Evolutionary conservation across 2,113 vertebrate genomes (phyloP), one percentile per base, ranked within the genome.

Genomic region (Tautogolabrus adspersus): DNA sequence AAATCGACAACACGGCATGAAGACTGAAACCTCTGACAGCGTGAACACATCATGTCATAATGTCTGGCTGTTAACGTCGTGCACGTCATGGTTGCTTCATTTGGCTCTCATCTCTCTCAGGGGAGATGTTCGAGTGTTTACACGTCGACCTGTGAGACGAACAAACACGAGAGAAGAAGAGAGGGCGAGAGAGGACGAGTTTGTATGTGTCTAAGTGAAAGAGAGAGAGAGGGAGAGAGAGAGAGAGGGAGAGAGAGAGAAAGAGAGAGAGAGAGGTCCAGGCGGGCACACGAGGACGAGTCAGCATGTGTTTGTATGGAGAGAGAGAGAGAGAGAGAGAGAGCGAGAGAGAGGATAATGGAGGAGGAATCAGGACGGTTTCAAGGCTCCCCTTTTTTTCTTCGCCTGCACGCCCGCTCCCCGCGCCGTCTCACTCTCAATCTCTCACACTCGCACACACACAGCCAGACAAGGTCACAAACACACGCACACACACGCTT

Each of bases 331-430:
- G 76, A 40, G 37, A 40, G 60, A 62, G 42, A 44, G 42, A 44
- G 42, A 44, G 42, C 1, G 72, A 37, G 61, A 51, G 77, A 73
- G 86, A 82, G 72, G 66, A 84, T 61, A 76, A 77, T 74, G 66
- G 68, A 78, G 68, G 63, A 79, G 83, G 66, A 75, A 62, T 30
- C 40, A 68, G 77, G 88, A 88, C 88, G 54, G 88, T 90, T 88
- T 90, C 85, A 90, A 90, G 88, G 81, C 40, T 72, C 86, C 88
- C 80, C 87, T 47, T 52, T 79, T 52, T 62, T 60, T 66, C 51
- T 75, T 85, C 54, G 54, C 65, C 63, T 44, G 30, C 69, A 68
- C 76, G 10, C 64, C 60, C 22, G 13, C 62, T 55, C n/a, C 54
- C 11, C 76, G 66, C 26, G 5, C 58, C 6, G 37, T 47, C 74